Conservation (phyloP, 2,797 vertebrate genomes). For the Austrolebias charrua region DNA sequence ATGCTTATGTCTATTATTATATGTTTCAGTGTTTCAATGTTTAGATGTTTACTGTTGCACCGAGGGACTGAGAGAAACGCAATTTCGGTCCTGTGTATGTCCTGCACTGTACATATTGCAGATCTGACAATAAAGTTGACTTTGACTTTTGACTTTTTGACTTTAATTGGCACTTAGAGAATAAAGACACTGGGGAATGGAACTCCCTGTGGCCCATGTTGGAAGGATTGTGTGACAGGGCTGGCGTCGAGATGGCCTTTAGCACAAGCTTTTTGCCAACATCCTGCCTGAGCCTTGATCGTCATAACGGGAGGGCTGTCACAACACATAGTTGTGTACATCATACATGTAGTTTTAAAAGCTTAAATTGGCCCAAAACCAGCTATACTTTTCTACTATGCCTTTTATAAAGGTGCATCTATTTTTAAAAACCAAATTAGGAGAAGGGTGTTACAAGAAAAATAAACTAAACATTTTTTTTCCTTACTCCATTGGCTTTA, state of each 20-base stretch:
- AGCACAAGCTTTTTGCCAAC: slow-evolving; percentile 49
- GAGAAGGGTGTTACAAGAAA: slow-evolving; percentile 3
- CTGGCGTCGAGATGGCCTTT: slow-evolving; percentile 54
- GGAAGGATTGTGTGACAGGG: slow-evolving; percentile 50
- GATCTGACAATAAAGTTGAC: no score
- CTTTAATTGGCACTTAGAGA: slow-evolving; percentile 65
- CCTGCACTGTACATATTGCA: no score
- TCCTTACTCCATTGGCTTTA: slow-evolving; percentile 30
- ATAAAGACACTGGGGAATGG: slow-evolving; percentile 45
- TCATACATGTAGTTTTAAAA: slow-evolving; percentile 13
- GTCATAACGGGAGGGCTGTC: slow-evolving; percentile 41
- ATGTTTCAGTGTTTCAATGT: no score
- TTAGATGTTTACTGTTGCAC: no score
- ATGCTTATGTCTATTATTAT: no score
- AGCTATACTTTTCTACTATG: not conserved
- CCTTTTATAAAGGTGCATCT: not conserved
- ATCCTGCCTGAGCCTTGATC: slow-evolving; percentile 43
- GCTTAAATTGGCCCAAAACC: slow-evolving; percentile 14
- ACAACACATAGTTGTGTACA: slow-evolving; percentile 30
- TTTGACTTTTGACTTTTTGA: no score
- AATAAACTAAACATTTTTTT: slow-evolving; percentile 9
- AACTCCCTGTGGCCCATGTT: slow-evolving; percentile 48
- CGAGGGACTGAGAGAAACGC: no score
- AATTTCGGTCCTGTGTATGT: no score
- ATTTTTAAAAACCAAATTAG: slow-evolving; percentile 22